These are phyloP conservation scores for Belgica antarctica DNA, from an alignment of 2,888 invertebrate genomes.

Conservation along the genomic window DNA sequence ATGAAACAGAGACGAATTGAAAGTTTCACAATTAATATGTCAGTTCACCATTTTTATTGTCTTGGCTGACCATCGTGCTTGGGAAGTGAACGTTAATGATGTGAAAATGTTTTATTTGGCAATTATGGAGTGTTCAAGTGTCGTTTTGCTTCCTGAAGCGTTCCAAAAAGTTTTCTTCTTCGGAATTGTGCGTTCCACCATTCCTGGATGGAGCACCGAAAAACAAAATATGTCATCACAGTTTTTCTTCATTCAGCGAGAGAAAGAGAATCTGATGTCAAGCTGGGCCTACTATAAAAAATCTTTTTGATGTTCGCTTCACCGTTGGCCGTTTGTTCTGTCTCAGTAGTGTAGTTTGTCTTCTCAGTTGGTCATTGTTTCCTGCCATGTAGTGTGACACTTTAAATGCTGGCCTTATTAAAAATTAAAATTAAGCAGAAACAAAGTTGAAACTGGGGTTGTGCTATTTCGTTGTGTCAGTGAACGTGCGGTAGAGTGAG, in stretches of 20 bases:
- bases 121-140: too few relatives aligned
- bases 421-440: not conserved
- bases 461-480: too few relatives aligned
- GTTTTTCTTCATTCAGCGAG: not conserved
- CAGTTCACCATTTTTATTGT: slow-evolving; percentile 1
- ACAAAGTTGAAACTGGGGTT: too few relatives aligned
- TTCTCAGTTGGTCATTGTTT: slow-evolving; percentile 18
- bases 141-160: too few relatives aligned
- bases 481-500: not conserved
- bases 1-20: not conserved
- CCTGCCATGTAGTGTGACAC: slow-evolving; percentile 12
- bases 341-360: not conserved
- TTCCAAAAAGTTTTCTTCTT: too few relatives aligned
- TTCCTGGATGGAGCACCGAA: too few relatives aligned
- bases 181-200: too few relatives aligned
- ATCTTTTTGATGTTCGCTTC: not conserved
- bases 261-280: slow-evolving; percentile 16
- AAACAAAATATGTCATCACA: slow-evolving; percentile 3
- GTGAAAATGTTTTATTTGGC: too few relatives aligned
- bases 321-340: too few relatives aligned
- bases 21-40: slow-evolving; percentile 20
- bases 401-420: not conserved
- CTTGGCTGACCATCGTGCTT: slow-evolving; percentile 7
- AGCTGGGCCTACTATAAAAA: not conserved
- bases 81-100: too few relatives aligned